Conservation (phyloP, 1,140 invertebrate species). For the Achatina immaculata region DNA sequence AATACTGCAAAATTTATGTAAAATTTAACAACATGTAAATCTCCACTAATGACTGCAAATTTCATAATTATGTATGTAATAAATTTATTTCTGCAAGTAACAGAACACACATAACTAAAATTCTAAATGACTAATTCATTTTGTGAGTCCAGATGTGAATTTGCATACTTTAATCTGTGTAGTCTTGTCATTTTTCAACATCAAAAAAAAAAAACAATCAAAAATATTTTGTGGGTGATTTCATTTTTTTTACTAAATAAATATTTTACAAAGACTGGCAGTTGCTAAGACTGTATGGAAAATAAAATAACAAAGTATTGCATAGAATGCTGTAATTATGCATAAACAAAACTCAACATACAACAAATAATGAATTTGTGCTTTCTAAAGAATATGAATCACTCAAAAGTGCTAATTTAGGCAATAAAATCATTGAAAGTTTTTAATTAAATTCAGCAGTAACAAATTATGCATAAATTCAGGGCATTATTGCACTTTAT, state of each 20-base stretch:
- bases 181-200: too few species aligned
- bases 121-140: too few species aligned
- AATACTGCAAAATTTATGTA: too few species aligned
- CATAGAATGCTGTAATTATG: not conserved
- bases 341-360: not conserved
- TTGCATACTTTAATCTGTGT: too few species aligned
- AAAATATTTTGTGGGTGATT: not conserved
- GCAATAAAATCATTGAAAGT: not conserved
- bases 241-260: not conserved
- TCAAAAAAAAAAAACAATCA: too few species aligned
- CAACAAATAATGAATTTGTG: slow-evolving; percentile 9
- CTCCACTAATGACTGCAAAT: too few species aligned
- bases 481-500: not conserved
- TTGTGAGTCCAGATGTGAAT: too few species aligned
- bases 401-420: slow-evolving; percentile 9
- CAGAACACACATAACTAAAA: too few species aligned
- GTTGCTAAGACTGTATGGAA: not conserved
- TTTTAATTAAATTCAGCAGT: not conserved
- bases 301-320: not conserved
- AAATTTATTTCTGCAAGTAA: too few species aligned
- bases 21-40: too few species aligned
- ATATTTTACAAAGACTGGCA: not conserved
- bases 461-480: not conserved
- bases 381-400: slow-evolving; percentile 11
- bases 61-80: too few species aligned